These are phyloP conservation scores for Melopsittacus undulatus DNA, from an alignment of 2,797 vertebrate genomes.

Conservation along the genomic window DNA sequence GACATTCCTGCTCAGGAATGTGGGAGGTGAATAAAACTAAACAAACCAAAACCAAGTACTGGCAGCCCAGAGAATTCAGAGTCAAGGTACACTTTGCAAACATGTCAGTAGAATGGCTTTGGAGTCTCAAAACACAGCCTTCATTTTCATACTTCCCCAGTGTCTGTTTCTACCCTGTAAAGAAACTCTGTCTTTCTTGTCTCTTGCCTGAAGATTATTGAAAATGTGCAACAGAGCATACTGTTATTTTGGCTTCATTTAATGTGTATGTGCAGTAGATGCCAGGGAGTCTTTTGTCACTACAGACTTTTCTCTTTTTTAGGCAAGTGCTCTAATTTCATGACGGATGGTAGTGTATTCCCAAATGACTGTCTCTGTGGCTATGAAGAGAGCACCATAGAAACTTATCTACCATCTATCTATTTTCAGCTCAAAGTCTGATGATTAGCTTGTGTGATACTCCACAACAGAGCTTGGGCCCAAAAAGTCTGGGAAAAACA, in stretches of 20 bases:
- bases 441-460: background rate
- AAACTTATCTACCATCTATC: constrained; percentile 3
- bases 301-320: constrained; percentile 20
- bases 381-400: constrained; percentile 6
- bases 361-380: constrained; percentile 6
- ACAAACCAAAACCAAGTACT: background rate
- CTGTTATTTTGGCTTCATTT: constrained; percentile 1
- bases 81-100: background rate
- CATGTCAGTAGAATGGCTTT: background rate
- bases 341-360: background rate
- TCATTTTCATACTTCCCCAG: background rate
- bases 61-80: background rate
- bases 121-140: background rate
- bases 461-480: background rate
- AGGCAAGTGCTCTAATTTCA: constrained; percentile 29
- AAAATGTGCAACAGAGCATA: constrained; percentile 10
- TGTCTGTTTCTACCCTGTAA: background rate
- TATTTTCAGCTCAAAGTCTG: background rate
- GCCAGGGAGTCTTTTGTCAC: constrained; percentile 14
- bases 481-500: background rate
- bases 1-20: background rate
- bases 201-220: background rate
- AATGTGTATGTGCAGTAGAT: background rate
- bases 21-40: background rate
- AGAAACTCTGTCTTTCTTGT: background rate